Percentiles rank a stretch among this genome's conserved stretches.
Conservation (phyloP, 1,140 invertebrate genomes). For the Littorina saxatilis region DNA sequence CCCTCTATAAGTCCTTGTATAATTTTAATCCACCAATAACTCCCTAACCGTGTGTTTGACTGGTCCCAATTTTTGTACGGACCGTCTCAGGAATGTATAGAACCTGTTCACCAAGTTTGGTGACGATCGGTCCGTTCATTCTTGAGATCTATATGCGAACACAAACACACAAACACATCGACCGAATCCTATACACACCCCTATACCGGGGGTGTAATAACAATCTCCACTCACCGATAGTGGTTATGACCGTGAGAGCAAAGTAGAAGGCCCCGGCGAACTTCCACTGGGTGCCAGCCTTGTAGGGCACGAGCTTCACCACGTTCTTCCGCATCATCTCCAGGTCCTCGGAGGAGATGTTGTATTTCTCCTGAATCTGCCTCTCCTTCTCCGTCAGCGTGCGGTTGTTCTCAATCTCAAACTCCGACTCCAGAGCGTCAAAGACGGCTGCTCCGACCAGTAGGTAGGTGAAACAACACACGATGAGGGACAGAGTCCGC, state of each 20-base stretch:
- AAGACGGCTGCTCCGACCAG: constrained; percentile 99
- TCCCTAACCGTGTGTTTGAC: too few relatives aligned
- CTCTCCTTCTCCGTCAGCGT: constrained; percentile 85
- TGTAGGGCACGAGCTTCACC: constrained; percentile 97
- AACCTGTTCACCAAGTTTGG: too few relatives aligned
- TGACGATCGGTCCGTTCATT: too few relatives aligned
- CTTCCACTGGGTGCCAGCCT: constrained; percentile 95
- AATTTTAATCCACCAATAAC: too few relatives aligned
- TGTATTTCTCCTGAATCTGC: constrained; percentile 92
- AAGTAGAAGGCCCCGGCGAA: constrained; percentile 97
- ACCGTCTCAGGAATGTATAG: too few relatives aligned
- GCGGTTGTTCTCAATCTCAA: constrained; percentile 91
- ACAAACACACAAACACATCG: background rate
- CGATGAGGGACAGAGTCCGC: constrained; percentile 97
- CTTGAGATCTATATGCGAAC: too few relatives aligned
- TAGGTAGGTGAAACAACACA: constrained; percentile 99
- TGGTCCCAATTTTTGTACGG: too few relatives aligned
- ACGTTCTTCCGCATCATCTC: constrained; percentile 92
- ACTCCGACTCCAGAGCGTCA: constrained; percentile 97
- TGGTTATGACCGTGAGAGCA: constrained; percentile 98
- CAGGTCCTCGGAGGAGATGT: constrained; percentile 95
- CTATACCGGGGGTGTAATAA: too few relatives aligned
- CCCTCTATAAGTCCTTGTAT: too few relatives aligned
- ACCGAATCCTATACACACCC: too few relatives aligned
- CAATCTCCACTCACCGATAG: constrained; percentile 86